A percentile compares a stretch with the other conserved stretches of the same genome.
Conservation (phyloP, 2,113 vertebrate genomes). For the Indicator maculatus region DNA sequence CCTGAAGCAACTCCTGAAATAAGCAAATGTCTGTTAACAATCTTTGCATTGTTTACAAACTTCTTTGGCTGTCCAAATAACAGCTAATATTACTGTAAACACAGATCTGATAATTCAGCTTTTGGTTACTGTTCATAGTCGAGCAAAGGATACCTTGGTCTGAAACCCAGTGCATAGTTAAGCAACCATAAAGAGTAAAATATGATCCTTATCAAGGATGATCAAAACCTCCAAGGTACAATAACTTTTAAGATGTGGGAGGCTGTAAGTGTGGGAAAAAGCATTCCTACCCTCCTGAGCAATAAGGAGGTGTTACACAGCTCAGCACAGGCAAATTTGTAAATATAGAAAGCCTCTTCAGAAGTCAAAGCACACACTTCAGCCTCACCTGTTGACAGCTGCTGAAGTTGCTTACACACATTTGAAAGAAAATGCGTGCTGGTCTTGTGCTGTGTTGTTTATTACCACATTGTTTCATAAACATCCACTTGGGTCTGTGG, state of each 20-base stretch:
- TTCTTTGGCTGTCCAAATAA: background rate
- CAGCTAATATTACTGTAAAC: background rate
- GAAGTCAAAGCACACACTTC: background rate
- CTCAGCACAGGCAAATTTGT: background rate
- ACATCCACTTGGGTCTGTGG: background rate
- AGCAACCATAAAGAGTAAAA: background rate
- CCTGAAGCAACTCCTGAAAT: background rate
- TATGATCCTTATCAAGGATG: background rate
- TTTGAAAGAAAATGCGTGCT: background rate
- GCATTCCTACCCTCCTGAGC: background rate
- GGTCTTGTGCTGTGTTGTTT: background rate
- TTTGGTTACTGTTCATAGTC: background rate
- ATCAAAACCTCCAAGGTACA: background rate
- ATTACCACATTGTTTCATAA: background rate
- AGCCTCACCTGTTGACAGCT: background rate
- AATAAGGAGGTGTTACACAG: background rate
- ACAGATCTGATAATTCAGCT: background rate
- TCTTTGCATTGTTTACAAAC: background rate
- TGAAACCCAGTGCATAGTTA: background rate
- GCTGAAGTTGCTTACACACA: rapidly evolving
- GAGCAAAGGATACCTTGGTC: background rate
- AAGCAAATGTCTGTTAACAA: background rate
- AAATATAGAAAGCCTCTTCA: background rate
- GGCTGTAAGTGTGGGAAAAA: background rate
- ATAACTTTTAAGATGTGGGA: background rate